Conservation (phyloP, 2,888 invertebrate genomes). For the Megalurothrips usitatus region DNA sequence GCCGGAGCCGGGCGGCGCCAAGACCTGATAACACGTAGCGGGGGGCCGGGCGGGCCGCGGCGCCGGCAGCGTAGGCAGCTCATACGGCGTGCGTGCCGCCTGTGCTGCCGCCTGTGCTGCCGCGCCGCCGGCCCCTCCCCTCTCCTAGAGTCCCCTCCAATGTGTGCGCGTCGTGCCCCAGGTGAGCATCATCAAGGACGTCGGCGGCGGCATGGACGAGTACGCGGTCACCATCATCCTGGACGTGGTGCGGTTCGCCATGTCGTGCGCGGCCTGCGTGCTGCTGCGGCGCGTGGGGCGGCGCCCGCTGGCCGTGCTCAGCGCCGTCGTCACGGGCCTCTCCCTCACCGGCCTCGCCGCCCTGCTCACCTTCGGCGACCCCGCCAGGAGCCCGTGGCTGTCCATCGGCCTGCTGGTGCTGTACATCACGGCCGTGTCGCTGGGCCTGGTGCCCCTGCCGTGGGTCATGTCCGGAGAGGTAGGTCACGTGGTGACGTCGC, state of each 20-base stretch:
- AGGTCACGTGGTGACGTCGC: neutral
- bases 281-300: slow-evolving; percentile 59
- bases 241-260: slow-evolving; percentile 58
- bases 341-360: slow-evolving; percentile 57
- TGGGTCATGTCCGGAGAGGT: slow-evolving; percentile 74
- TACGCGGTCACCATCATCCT: slow-evolving; percentile 63
- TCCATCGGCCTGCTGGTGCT: slow-evolving; percentile 53
- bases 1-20: neutral
- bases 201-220: slow-evolving; percentile 59
- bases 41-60: too few relatives aligned
- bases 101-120: neutral
- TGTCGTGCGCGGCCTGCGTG: slow-evolving; percentile 59
- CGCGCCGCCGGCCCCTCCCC: neutral
- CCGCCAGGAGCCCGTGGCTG: slow-evolving; percentile 50
- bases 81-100: neutral
- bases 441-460: slow-evolving; percentile 63
- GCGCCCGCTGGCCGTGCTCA: slow-evolving; percentile 59
- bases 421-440: slow-evolving; percentile 57
- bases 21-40: neutral
- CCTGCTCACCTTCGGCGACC: slow-evolving; percentile 47
- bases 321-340: slow-evolving; percentile 58
- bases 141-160: too few relatives aligned
- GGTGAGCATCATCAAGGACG: slow-evolving; percentile 54
- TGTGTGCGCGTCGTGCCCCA: slow-evolving; percentile 37
- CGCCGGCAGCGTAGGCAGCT: neutral